These are phyloP conservation scores for Vombatus ursinus DNA, from an alignment of 2,113 vertebrate genomes.

Conservation along the genomic window DNA sequence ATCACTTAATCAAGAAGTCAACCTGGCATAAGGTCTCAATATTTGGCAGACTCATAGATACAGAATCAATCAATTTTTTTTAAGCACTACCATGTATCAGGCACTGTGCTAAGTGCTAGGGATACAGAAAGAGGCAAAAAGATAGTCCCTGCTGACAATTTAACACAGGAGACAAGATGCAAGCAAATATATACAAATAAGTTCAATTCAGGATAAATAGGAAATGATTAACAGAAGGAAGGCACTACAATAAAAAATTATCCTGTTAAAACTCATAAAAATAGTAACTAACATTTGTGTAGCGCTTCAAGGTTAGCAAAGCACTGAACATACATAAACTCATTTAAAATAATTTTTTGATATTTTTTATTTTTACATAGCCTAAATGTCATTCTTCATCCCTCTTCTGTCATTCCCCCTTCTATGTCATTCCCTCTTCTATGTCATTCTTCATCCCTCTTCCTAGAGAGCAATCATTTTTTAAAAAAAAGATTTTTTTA, in stretches of 20 bases:
- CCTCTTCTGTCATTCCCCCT: too few relatives aligned
- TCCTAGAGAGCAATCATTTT: too few relatives aligned
- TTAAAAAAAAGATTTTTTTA: too few relatives aligned
- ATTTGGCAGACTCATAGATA: too few relatives aligned
- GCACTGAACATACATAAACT: not conserved
- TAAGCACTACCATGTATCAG: not conserved
- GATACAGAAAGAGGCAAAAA: not conserved
- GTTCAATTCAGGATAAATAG: not conserved
- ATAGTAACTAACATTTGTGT: not conserved
- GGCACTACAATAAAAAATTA: not conserved
- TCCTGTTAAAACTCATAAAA: not conserved
- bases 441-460: too few relatives aligned
- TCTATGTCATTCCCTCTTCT: too few relatives aligned
- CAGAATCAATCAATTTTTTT: too few relatives aligned
- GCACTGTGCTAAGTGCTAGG: not conserved
- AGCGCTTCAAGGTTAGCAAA: not conserved
- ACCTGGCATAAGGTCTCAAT: too few relatives aligned
- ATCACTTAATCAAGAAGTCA: too few relatives aligned
- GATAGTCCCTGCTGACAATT: not conserved
- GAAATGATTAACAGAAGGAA: not conserved
- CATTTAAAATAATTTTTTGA: not conserved
- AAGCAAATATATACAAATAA: too few relatives aligned
- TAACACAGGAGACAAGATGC: too few relatives aligned
- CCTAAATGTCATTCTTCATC: too few relatives aligned
- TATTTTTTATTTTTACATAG: not conserved